Evolutionary conservation across 2,797 vertebrate species (phyloP).

Genomic region (Poecile montanus): DNA sequence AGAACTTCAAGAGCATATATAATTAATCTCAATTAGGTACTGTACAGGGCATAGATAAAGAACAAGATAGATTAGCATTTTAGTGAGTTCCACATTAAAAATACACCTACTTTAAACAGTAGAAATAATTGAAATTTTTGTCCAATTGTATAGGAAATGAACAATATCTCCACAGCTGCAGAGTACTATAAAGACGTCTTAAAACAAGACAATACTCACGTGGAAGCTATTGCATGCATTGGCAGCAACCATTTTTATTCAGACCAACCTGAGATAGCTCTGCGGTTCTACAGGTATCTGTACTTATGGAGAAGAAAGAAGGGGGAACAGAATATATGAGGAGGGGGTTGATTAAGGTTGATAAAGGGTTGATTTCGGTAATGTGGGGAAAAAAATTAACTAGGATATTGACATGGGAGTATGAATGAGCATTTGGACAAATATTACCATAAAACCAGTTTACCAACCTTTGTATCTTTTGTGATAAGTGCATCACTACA

Average conservation of each 20-base stretch:
- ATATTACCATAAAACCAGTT: background rate
- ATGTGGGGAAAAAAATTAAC: background rate
- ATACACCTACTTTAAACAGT: background rate
- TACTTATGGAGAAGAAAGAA: background rate
- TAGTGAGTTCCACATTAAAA: background rate
- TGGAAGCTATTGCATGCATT: slow-evolving; percentile 96
- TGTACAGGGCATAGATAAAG: background rate
- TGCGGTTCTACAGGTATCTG: slow-evolving; percentile 93
- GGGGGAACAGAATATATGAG: background rate
- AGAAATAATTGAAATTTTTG: slow-evolving; percentile 6
- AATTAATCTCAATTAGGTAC: background rate
- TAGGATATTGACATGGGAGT: background rate
- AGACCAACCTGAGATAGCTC: slow-evolving; percentile 94
- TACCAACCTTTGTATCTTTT: background rate
- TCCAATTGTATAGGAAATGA: slow-evolving; percentile 88
- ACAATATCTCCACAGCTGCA: slow-evolving; percentile 87
- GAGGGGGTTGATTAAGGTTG: background rate
- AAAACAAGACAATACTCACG: slow-evolving; percentile 95
- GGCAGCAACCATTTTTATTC: slow-evolving; percentile 98
- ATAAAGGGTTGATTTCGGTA: background rate
- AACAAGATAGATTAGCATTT: background rate
- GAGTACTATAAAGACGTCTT: slow-evolving; percentile 96
- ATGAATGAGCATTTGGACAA: background rate
- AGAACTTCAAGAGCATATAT: background rate
- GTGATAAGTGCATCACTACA: background rate